Evolutionary conservation across 2,113 vertebrate genomes (phyloP), one percentile per base, ranked within the genome.

Genomic region (Tympanuchus pallidicinctus): DNA sequence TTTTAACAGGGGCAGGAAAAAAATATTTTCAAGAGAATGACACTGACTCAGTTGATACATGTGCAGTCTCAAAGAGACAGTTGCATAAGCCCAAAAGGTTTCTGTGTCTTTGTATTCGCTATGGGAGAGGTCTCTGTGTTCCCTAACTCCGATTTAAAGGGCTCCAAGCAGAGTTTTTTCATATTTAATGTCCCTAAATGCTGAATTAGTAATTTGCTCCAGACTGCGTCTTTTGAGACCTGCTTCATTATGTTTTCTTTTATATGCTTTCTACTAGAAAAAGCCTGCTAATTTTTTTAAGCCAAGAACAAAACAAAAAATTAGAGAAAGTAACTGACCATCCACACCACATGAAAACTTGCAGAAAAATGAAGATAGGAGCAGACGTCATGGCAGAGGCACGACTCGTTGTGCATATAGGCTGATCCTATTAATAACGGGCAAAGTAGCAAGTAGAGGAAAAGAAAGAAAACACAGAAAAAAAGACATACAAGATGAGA

Each of bases 311-410:
- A 94, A 97, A 88, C 82, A 95, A 95, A 96, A 98, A 98, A 96
- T 98, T 95, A 98, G 95, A 95, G 98, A 98, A 98, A 98, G 98
- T 96, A 98, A 99, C 98, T 99, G 98, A 99, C 98, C 98, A 99
- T 98, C 98, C 98, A 98, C 97, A 99, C 98, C 98, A 99, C 98
- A 99, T 98, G 98, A 99, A 98, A 98, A 99, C 98, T 97, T 98
- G 98, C 98, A 99, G 98, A 98, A 98, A 99, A 98, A 98, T 99
- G 97, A 98, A 96, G 97, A 98, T 93, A 96, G 98, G 97, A 97
- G 97, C 84, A 25, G 97, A 97, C 97, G 77, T 98, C 97, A 98
- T 95, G 94, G 98, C 83, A 96, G 97, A 98, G 97, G 98, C 98
- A 98, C 91, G 96, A 98, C 98, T 99, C 97, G 97, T 97, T 96